Evolutionary conservation across 2,888 invertebrate genomes (phyloP).

Genomic region (Archaeoteleia sp.): DNA sequence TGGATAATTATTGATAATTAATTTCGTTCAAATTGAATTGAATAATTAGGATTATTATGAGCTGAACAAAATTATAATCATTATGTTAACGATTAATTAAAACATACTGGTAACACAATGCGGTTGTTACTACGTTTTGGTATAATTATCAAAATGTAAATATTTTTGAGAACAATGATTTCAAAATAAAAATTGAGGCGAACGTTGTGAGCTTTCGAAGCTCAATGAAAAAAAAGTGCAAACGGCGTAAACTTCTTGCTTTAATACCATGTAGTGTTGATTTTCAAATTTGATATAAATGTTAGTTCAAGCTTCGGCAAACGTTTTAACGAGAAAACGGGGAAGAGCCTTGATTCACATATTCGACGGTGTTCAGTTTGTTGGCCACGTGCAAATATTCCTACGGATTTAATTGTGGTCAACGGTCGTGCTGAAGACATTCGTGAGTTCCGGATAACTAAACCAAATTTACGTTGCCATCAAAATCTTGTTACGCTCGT

Average conservation of each 20-base stretch:
- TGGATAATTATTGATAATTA: too few relatives aligned
- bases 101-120: too few relatives aligned
- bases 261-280: conserved; percentile 42
- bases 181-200: neutral
- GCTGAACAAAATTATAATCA: too few relatives aligned
- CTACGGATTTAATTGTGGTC: conserved; percentile 69
- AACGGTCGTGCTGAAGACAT: conserved; percentile 55
- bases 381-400: conserved; percentile 67
- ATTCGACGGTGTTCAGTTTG: conserved; percentile 61
- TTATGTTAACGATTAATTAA: too few relatives aligned
- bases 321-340: conserved; percentile 50
- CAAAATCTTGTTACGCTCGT: conserved; percentile 50
- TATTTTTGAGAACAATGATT: neutral
- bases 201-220: neutral
- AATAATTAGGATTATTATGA: too few relatives aligned
- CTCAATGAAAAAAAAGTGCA: conserved; percentile 13
- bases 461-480: conserved; percentile 65
- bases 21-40: too few relatives aligned
- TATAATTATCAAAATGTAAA: too few relatives aligned
- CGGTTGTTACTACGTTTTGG: too few relatives aligned
- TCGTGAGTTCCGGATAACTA: conserved; percentile 66
- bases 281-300: conserved; percentile 51
- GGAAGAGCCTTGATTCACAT: conserved; percentile 49
- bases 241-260: conserved; percentile 26
- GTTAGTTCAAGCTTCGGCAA: conserved; percentile 47